These are phyloP conservation scores for Notodonta ziczac DNA, from an alignment of 2,888 invertebrate species.

Conservation along the genomic window DNA sequence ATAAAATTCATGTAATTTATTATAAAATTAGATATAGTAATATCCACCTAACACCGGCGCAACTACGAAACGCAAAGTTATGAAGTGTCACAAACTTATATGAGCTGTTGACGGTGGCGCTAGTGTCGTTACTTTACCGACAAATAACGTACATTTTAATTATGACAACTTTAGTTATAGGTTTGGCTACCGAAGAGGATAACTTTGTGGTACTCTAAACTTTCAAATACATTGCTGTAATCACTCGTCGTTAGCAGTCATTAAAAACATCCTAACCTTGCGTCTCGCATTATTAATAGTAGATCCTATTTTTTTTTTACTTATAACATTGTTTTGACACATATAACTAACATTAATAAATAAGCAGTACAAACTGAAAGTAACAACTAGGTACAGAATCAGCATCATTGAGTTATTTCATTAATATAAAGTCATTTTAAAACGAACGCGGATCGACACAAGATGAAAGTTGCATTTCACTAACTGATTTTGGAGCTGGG, in stretches of 20 bases:
- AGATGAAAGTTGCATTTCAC: slow-evolving; percentile 15
- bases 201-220: not conserved
- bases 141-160: not conserved
- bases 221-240: not conserved
- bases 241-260: not conserved
- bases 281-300: slow-evolving; percentile 13
- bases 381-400: slow-evolving; percentile 36
- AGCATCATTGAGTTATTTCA: slow-evolving; percentile 25
- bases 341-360: slow-evolving; percentile 40
- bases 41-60: slow-evolving; percentile 23
- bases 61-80: slow-evolving; percentile 5
- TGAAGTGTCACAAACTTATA: not conserved
- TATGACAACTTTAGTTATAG: not conserved
- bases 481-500: not conserved
- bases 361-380: slow-evolving; percentile 40
- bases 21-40: slow-evolving; percentile 15
- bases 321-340: slow-evolving; percentile 38
- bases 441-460: slow-evolving; percentile 17
- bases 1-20: slow-evolving; percentile 36
- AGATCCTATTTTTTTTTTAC: slow-evolving; percentile 19
- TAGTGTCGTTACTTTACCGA: not conserved
- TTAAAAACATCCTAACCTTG: not conserved
- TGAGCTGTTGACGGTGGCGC: too few species aligned
- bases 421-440: slow-evolving; percentile 2
- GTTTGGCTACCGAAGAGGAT: too few species aligned